Base-by-base conservation (phyloP, 2,113 vertebrate species). In the Collichthys lucidus region DNA sequence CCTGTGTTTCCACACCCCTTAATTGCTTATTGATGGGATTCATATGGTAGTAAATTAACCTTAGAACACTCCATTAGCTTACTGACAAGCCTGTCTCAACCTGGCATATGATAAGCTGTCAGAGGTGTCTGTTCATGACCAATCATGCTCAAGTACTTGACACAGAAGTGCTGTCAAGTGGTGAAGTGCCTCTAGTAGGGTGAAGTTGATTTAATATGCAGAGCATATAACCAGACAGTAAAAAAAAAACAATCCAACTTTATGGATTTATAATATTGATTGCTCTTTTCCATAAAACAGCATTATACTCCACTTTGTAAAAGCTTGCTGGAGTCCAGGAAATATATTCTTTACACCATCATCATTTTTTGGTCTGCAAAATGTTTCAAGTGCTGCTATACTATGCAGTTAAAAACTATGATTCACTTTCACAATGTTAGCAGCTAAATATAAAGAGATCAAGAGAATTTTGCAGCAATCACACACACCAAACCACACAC, bases 1-100 rank as follows among this genome's bases (percentile, higher is more conserved):
- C 79, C 80, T 87, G 71, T 86, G 91, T 92, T 91, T 93, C 86
- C 86, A 90, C 88, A 90, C 82, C 87, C 86, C 81, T 90, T 94
- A 94, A 95, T 95, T 95, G 90, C 91, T 91, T 94, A 95, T 95
- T 95, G 94, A 95, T 95, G 92, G 91, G 86, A 88, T 87, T 94
- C 85, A 91, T 93, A 92, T 86, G 90, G 86, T 86, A 90, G 90
- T 91, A 93, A 93, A 94, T 94, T 92, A 94, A 94, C 91, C 92
- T 89, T 75, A 83, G 86, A 86, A 80, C 90, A 93, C 89, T 84
- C 89, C 83, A 93, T 95, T 94, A 94, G 90, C 89, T 91, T 52
- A 56, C 69, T 88, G 91, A 92, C 88, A 91, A 88, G 82, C 78
- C 86, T 59, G 86, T 86, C 81, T 87, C 85, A 86, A 91, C 86